phyloP scores from a whole-genome alignment of 2,888 invertebrate genomes.

The Xanthorhoe designata region DNA sequence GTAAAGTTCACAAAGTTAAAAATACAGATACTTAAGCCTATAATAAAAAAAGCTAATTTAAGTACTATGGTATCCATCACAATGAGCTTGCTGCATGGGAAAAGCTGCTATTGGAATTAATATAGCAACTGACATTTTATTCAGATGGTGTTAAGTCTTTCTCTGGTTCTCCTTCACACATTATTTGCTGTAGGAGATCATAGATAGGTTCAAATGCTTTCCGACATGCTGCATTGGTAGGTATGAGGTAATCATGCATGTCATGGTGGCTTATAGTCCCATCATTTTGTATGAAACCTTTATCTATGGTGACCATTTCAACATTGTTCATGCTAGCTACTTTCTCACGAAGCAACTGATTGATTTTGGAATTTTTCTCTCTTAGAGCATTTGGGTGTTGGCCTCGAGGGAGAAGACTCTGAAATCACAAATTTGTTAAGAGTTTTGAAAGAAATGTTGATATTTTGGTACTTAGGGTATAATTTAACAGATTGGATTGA shows the following conservation, averaged over 20 bases:
- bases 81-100: conserved; percentile 75
- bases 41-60: conserved; percentile 79
- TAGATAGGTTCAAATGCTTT: conserved; percentile 95
- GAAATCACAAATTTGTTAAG: conserved; percentile 56
- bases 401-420: conserved; percentile 95
- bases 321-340: conserved; percentile 88
- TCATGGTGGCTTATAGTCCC: conserved; percentile 95
- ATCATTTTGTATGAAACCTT: conserved; percentile 91
- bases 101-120: conserved; percentile 57
- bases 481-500: no score
- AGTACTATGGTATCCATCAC: conserved; percentile 80
- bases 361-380: conserved; percentile 91
- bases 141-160: conserved; percentile 91
- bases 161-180: conserved; percentile 91
- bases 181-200: conserved; percentile 91
- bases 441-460: not conserved
- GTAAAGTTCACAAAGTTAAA: conserved; percentile 68
- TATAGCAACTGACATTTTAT: conserved; percentile 65
- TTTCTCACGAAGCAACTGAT: conserved; percentile 89
- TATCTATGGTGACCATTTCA: conserved; percentile 92
- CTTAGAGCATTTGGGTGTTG: conserved; percentile 93
- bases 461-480: no score
- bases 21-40: conserved; percentile 68
- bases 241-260: conserved; percentile 96
- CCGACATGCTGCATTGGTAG: conserved; percentile 94